Percentiles rank a stretch among this genome's conserved stretches.
phyloP scores from a whole-genome alignment of 2,113 vertebrate species.

The Phyllostomus hastatus region DNA sequence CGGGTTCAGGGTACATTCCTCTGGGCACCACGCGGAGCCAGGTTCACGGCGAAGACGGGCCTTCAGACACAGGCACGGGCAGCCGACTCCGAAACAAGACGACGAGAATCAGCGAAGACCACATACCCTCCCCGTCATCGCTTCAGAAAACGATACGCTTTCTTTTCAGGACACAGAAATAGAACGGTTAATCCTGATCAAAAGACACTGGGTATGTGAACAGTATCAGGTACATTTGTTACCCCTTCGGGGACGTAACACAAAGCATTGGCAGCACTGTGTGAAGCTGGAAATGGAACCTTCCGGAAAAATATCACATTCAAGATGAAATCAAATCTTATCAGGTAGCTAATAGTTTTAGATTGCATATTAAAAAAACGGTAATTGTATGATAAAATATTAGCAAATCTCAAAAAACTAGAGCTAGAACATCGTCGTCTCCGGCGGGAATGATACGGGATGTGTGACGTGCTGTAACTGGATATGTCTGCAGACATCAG shows the following conservation, averaged over 20 bases:
- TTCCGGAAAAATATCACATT: neutral
- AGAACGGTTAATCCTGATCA: neutral
- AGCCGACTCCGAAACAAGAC: neutral
- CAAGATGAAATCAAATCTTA: slow-evolving; percentile 30
- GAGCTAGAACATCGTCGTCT: neutral
- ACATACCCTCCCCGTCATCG: accelerated
- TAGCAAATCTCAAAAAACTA: neutral
- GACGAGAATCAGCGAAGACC: neutral
- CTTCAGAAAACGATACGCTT: neutral
- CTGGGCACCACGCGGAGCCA: neutral
- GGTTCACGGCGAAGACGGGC: neutral
- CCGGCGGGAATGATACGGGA: neutral
- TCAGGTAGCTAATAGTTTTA: slow-evolving; percentile 31
- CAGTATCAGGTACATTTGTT: neutral
- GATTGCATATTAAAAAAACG: neutral
- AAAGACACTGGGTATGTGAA: neutral
- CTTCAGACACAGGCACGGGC: neutral
- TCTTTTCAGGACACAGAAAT: neutral
- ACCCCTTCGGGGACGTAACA: neutral
- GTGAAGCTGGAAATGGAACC: neutral
- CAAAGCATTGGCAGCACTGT: neutral
- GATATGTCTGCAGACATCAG: neutral
- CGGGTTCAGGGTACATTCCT: neutral
- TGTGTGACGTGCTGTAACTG: neutral
- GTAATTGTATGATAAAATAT: slow-evolving; percentile 41